A percentile compares a stretch with the other conserved stretches of the same genome.
Conservation (phyloP, 1,140 invertebrate species). For the Ephestia elutella region DNA sequence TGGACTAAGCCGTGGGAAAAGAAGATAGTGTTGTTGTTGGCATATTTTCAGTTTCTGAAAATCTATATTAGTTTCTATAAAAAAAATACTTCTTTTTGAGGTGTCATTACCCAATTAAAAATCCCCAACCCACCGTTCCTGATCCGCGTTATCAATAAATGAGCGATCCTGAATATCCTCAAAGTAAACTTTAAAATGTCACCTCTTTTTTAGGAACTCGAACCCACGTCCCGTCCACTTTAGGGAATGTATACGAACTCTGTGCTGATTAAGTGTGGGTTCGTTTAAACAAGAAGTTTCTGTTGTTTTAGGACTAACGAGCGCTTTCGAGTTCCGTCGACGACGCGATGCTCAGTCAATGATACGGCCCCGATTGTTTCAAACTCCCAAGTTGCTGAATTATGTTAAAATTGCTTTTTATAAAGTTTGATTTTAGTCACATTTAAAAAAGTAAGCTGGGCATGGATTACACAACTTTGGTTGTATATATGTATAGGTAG, state of each 20-base stretch:
- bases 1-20: too few species aligned
- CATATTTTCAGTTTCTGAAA: too few species aligned
- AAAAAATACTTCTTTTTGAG: background rate
- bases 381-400: background rate
- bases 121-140: background rate
- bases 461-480: too few species aligned
- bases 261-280: conserved; percentile 26
- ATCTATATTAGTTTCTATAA: too few species aligned
- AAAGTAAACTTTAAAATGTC: conserved; percentile 12
- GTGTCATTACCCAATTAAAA: too few species aligned
- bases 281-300: conserved; percentile 43
- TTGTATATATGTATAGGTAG: too few species aligned
- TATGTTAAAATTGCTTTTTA: background rate
- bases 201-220: background rate
- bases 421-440: background rate
- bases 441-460: background rate
- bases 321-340: conserved; percentile 41
- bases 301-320: conserved; percentile 65
- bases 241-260: conserved; percentile 12
- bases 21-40: too few species aligned
- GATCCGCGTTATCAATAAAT: background rate
- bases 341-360: conserved; percentile 24
- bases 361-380: conserved; percentile 19
- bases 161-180: background rate
- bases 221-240: conserved; percentile 18